phyloP scores from a whole-genome alignment of 2,888 invertebrate genomes.

The Synergus itoensis region DNA sequence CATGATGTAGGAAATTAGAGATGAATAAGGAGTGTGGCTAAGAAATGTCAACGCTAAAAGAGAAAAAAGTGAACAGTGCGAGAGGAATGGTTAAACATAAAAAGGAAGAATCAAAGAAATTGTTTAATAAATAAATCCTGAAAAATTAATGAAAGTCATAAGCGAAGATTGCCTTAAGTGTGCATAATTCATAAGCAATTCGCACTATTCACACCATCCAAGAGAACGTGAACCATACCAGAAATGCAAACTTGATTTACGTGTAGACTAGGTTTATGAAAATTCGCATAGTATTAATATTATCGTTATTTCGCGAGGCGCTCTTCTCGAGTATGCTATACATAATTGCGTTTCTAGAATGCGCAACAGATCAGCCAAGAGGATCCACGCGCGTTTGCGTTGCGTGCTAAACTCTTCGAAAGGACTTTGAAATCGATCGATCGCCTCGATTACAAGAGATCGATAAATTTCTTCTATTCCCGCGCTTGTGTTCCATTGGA shows the following conservation, averaged over 20 bases:
- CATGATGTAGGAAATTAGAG: no score
- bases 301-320: not conserved
- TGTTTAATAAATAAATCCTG: not conserved
- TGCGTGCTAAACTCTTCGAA: not conserved
- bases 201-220: not conserved
- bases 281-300: conserved; percentile 1
- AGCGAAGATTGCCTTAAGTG: not conserved
- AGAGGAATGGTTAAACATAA: no score
- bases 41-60: no score
- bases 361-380: not conserved
- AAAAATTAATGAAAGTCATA: not conserved
- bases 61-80: not conserved
- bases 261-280: not conserved
- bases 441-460: conserved; percentile 50
- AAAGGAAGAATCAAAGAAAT: no score
- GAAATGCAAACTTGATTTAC: conserved; percentile 1
- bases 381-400: not conserved
- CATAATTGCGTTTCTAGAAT: conserved; percentile 4
- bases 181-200: not conserved
- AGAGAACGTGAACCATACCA: not conserved
- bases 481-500: conserved; percentile 54
- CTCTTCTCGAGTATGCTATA: not conserved
- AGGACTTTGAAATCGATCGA: conserved; percentile 46
- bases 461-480: conserved; percentile 61
- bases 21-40: no score